These are phyloP conservation scores for Siphamia tubifer DNA, from an alignment of 2,113 vertebrate species.

Conservation along the genomic window DNA sequence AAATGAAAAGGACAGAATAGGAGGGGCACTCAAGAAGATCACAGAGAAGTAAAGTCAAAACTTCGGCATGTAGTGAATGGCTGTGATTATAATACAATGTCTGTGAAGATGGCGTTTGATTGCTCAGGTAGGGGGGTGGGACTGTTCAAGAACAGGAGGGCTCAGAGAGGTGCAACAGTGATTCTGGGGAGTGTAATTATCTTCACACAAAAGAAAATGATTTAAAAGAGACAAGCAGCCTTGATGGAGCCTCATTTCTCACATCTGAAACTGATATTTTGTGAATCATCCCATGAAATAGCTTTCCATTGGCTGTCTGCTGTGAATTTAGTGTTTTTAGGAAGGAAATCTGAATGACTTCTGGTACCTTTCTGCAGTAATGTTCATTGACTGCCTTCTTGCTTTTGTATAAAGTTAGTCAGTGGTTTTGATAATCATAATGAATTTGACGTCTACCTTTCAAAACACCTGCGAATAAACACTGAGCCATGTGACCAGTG, in stretches of 20 bases:
- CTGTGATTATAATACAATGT: constrained; percentile 79
- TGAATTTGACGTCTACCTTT: too few species aligned
- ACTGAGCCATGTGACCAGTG: too few species aligned
- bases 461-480: too few species aligned
- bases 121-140: constrained; percentile 65
- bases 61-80: constrained; percentile 60
- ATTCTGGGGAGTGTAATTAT: constrained; percentile 46
- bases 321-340: neutral
- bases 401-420: neutral
- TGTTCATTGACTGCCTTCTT: neutral
- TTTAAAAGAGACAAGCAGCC: constrained; percentile 30
- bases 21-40: constrained; percentile 5
- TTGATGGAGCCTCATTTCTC: constrained; percentile 10
- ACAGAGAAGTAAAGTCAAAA: constrained; percentile 17
- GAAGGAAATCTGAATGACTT: neutral
- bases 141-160: constrained; percentile 6
- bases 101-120: constrained; percentile 74
- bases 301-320: neutral
- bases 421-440: too few species aligned
- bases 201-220: constrained; percentile 65
- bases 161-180: constrained; percentile 10
- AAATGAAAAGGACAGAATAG: constrained; percentile 9
- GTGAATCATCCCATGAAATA: neutral
- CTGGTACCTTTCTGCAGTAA: neutral
- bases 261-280: neutral